Conservation (phyloP, 2,113 vertebrate genomes). For the Sinocyclocheilus rhinocerous region DNA sequence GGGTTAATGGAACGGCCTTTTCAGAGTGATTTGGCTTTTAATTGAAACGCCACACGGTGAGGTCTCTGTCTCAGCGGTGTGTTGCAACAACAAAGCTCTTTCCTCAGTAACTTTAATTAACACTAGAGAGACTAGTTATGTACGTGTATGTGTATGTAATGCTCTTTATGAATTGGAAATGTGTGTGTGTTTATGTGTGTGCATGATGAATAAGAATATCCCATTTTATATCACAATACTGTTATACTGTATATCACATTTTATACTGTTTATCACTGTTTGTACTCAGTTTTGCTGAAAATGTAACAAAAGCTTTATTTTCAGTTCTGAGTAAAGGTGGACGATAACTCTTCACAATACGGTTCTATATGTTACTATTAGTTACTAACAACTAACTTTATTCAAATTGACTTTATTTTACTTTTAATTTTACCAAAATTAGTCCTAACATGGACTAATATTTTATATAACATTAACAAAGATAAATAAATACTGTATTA, state of each 20-base stretch:
- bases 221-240: background rate
- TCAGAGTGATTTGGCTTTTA: constrained; percentile 41
- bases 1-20: constrained; percentile 43
- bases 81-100: constrained; percentile 55
- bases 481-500: too few species aligned
- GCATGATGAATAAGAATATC: background rate
- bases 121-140: constrained; percentile 55
- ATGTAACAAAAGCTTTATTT: background rate
- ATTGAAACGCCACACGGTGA: constrained; percentile 39
- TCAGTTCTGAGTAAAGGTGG: background rate
- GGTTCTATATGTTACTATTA: too few species aligned
- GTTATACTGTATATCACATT: background rate
- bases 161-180: background rate
- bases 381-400: background rate
- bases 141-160: constrained; percentile 25
- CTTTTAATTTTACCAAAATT: too few species aligned
- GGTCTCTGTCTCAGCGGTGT: constrained; percentile 33
- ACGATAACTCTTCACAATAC: too few species aligned
- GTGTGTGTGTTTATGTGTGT: constrained; percentile 2
- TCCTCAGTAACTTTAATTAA: constrained; percentile 58
- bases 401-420: too few species aligned
- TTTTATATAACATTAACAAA: too few species aligned
- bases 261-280: too few species aligned
- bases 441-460: too few species aligned
- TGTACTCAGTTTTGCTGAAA: background rate